Conservation (phyloP, 2,113 vertebrate species). For the Sigmodon hispidus region DNA sequence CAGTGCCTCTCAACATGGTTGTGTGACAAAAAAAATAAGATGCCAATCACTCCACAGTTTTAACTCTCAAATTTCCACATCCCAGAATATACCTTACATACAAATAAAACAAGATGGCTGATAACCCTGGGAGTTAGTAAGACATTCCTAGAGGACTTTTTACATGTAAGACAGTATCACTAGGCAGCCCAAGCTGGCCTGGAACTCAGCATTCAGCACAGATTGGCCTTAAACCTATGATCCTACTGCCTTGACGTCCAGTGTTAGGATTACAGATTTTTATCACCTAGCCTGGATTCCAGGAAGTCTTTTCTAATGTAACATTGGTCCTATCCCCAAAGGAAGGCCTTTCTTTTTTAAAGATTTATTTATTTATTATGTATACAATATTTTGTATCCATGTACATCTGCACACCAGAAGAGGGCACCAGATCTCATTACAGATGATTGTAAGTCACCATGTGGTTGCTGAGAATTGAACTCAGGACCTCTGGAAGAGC, state of each 20-base stretch:
- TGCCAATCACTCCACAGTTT: background rate
- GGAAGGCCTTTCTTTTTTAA: background rate
- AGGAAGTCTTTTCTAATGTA: background rate
- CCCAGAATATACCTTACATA: background rate
- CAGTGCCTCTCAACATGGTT: background rate
- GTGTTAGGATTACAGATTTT: background rate
- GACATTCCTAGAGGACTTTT: background rate
- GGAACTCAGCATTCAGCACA: background rate
- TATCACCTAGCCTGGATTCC: background rate
- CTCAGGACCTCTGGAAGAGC: no score
- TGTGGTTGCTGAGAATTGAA: no score
- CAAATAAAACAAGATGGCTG: background rate
- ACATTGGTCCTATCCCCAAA: background rate
- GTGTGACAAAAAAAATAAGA: constrained; percentile 38
- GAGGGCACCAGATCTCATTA: no score
- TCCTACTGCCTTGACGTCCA: no score
- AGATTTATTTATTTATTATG: no score
- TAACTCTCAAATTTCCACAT: background rate
- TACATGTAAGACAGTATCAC: background rate
- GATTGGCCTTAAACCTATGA: background rate
- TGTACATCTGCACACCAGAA: no score
- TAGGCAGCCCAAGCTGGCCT: background rate
- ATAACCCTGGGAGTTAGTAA: background rate
- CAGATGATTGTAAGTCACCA: no score
- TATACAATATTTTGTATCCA: no score